Conservation (phyloP, 2,797 vertebrate genomes). For the Alca torda region DNA sequence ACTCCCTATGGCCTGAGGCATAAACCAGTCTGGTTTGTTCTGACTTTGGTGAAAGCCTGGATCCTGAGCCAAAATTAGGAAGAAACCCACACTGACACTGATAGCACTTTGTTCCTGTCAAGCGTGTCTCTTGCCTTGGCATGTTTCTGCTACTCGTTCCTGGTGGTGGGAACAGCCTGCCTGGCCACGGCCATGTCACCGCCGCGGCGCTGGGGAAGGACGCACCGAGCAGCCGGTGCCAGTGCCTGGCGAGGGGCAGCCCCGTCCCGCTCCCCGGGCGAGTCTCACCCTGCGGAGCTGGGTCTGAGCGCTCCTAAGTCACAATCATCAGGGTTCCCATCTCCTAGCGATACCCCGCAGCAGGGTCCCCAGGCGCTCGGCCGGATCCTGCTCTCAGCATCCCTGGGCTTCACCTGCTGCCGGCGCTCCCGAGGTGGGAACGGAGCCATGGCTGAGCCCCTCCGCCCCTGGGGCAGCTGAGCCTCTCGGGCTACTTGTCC, state of each 20-base stretch:
- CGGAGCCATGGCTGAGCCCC: accelerated
- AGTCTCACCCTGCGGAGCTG: background rate
- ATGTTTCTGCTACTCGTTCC: background rate
- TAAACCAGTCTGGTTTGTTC: background rate
- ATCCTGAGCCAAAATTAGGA: background rate
- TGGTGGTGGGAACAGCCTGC: background rate
- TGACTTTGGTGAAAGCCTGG: background rate
- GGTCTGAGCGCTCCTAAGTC: too few species aligned
- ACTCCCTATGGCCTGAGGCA: background rate
- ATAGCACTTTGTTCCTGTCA: background rate
- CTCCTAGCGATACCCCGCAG: background rate
- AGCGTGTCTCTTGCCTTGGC: background rate
- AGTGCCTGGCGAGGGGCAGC: background rate
- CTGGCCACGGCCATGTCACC: background rate
- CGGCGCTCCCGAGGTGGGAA: accelerated
- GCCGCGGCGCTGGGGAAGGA: accelerated
- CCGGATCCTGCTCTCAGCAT: background rate
- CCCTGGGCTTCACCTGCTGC: background rate
- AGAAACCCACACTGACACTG: background rate
- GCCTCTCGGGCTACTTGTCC: background rate
- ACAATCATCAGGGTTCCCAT: background rate
- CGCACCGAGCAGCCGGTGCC: accelerated
- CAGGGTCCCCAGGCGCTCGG: accelerated
- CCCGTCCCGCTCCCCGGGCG: accelerated
- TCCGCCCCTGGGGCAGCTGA: accelerated